Evolutionary conservation across 2,113 vertebrate genomes (phyloP), one percentile per base, ranked within the genome.

Genomic region (Myiopsitta monachus): DNA sequence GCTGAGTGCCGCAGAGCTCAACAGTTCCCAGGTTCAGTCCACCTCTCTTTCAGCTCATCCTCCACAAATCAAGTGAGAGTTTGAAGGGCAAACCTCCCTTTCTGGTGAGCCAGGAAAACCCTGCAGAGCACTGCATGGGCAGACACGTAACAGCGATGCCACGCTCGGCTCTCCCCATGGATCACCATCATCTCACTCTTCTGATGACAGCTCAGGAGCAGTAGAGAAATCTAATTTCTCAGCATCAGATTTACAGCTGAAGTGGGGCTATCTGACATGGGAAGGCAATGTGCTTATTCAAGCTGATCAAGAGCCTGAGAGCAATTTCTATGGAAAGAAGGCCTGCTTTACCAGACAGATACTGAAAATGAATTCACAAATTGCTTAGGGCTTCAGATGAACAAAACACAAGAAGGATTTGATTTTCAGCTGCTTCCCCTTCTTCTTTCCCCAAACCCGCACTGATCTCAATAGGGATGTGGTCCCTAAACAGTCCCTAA

Each of bases 281-380:
- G 51, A 68, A 76, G 78, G 67, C 57, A 43, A 39, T 76, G 87
- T 82, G 94, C 69, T 93, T 83, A 70, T 55, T 91, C 39, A 22
- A 93, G 95, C 90, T 94, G 86, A 95, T 83, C 91, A 87, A 95
- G 91, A 91, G 78, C 54, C 76, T 43, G 69, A 74, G 83, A 83
- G 94, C 69, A 92, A 92, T 94, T 88, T 84, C 91, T 75, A 36
- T 24, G 67, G 84, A 69, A 77, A 64, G 83, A 74, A 57, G 24
- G 14, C 51, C 51, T 81, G 66, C 73, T 83, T 49, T 92, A 67
- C 63, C 11, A 67, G 72, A n/a, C 28, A 57, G 88, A 63, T 43
- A 92, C 30, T 64, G 87, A 83, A 91, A 92, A 64, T 4, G 2
- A 97, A n/a, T 55, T 92, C 88, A 70, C 86, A 61, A 81, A 88